Evolutionary conservation across 2,113 vertebrate genomes (phyloP), one percentile per base, ranked within the genome.

Genomic region (Cricetomys ansorgei): DNA sequence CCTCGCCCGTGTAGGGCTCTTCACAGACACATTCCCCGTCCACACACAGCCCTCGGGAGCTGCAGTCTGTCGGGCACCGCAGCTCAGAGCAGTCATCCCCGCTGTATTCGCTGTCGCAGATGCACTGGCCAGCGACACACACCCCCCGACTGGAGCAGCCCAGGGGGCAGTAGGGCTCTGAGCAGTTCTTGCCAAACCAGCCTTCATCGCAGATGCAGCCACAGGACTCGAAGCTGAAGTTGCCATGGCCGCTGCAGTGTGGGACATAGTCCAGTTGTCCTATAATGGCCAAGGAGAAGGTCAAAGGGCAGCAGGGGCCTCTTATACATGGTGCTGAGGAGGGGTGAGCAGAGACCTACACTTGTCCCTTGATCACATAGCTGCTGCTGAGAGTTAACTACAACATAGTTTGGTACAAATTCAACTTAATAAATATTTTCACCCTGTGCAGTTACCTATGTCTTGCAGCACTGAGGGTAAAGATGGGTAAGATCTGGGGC

Each of bases 181-280:
- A 99, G 98, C 99, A 99, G 98, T 99, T 99, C 98, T 99, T 99
- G 87, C 99, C 99, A 0, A 98, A 98, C 99, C 99, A 99, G 50
- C 99, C 99, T 96, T 99, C 99, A 27, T 99, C 98, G 94, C 99
- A 99, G 97, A 99, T 96, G 45, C 99, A 99, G 97, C 99, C 99
- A 57, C 99, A 99, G 0, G 99, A 97, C 80, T 99, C 99, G 96
- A 99, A 97, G 98, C 99, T 99, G 97, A 99, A 99, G 98, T 99
- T 99, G 92, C 99, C 99, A 0, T 99, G 99, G 76, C 99, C 99
- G 2, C 99, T 99, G 99, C 99, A 99, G 96, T 99, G 99, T 1
- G 99, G 99, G 88, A 98, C 98, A 85, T 99, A 99, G 98, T 99
- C 99, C 98, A 99, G 97, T 90, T 98, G 99, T 94, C 99, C 99